Conservation (phyloP, 2,797 vertebrate species). For the Oryzias sinensis region DNA sequence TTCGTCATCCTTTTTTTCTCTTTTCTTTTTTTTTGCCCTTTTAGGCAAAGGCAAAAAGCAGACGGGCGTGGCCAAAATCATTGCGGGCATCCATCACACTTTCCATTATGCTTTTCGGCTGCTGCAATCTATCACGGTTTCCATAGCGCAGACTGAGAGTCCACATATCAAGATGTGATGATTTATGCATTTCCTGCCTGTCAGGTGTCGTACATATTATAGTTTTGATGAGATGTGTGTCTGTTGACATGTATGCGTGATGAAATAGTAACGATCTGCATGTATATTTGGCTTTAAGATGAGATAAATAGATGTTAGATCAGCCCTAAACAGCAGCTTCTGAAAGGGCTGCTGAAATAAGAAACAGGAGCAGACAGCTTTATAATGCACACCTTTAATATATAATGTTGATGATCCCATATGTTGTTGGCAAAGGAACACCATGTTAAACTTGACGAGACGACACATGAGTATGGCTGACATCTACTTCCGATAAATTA, state of each 20-base stretch:
- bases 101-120: slow-evolving; percentile 42
- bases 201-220: slow-evolving; percentile 38
- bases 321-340: slow-evolving; percentile 41
- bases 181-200: slow-evolving; percentile 24
- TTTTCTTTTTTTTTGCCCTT: slow-evolving; percentile 1
- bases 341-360: slow-evolving; percentile 49
- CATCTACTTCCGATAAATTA: slow-evolving; percentile 28
- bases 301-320: slow-evolving; percentile 37
- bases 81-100: slow-evolving; percentile 54
- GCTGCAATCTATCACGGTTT: slow-evolving; percentile 48
- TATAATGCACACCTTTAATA: slow-evolving; percentile 28
- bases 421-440: slow-evolving; percentile 22
- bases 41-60: slow-evolving; percentile 30
- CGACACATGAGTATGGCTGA: slow-evolving; percentile 28
- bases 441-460: slow-evolving; percentile 18
- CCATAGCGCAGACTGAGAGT: slow-evolving; percentile 23
- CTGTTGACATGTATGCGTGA: slow-evolving; percentile 9
- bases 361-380: slow-evolving; percentile 40
- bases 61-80: slow-evolving; percentile 50
- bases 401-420: too few species aligned
- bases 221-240: slow-evolving; percentile 15
- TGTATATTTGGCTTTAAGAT: slow-evolving; percentile 38
- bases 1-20: slow-evolving; percentile 37
- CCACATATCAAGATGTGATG: slow-evolving; percentile 36
- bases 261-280: slow-evolving; percentile 11